phyloP scores from a whole-genome alignment of 2,797 vertebrate species.

The Iguana delicatissima region DNA sequence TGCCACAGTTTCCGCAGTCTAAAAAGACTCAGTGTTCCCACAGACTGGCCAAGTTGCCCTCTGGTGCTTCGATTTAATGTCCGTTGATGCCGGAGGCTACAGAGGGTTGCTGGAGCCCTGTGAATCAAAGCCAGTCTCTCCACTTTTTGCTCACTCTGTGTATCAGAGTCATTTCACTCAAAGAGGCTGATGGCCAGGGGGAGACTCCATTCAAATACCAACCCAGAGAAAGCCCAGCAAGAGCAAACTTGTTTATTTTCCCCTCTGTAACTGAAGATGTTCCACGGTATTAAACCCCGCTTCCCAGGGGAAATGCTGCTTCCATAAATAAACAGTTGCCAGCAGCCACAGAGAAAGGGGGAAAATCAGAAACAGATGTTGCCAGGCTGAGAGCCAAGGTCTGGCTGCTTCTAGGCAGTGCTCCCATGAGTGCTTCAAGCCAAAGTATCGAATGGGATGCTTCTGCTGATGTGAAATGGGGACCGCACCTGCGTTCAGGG shows the following conservation, averaged over 20 bases:
- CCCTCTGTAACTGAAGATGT: background rate
- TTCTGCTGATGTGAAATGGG: too few species aligned
- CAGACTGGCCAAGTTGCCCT: background rate
- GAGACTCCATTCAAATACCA: background rate
- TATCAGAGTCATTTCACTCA: background rate
- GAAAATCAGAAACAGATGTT: conserved; percentile 18
- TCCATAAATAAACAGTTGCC: background rate
- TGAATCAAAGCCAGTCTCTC: background rate
- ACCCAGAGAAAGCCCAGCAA: background rate
- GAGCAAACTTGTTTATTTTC: conserved; percentile 3
- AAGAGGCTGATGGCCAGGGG: background rate
- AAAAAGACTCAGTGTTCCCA: background rate
- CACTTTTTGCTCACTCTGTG: background rate
- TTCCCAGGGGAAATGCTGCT: conserved; percentile 4
- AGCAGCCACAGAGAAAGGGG: background rate
- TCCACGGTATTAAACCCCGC: background rate
- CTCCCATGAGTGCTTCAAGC: background rate
- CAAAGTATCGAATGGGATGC: background rate
- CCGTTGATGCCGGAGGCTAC: background rate
- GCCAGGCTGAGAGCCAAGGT: background rate
- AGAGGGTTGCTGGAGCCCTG: background rate
- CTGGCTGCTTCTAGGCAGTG: background rate
- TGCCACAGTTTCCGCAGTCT: background rate
- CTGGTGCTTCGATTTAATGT: background rate
- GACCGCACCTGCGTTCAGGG: background rate